These are phyloP conservation scores for Blennius ocellaris DNA, from an alignment of 2,113 vertebrate genomes.

Conservation along the genomic window DNA sequence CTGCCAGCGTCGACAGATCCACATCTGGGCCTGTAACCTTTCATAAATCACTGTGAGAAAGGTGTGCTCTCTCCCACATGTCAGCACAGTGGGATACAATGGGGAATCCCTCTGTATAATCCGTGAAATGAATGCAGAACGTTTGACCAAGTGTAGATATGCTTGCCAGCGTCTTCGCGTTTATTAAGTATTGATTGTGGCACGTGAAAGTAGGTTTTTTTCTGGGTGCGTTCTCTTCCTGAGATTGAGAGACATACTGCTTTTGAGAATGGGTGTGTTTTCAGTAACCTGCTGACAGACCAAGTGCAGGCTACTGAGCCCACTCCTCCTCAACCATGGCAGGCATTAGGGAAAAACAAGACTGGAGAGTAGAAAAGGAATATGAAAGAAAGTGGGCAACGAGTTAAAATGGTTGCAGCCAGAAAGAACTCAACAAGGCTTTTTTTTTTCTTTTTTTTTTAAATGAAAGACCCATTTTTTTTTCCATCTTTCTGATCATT, in stretches of 20 bases:
- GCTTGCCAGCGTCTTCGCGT: neutral
- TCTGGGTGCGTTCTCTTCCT: constrained; percentile 12
- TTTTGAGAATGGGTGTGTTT: constrained; percentile 29
- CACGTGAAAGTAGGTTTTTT: constrained; percentile 11
- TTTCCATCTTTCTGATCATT: too few species aligned
- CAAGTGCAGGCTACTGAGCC: constrained; percentile 51
- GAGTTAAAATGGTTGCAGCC: neutral
- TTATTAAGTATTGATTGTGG: constrained; percentile 18
- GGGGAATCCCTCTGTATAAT: constrained; percentile 64
- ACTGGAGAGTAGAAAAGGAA: neutral
- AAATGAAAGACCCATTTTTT: too few species aligned
- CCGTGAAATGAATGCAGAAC: constrained; percentile 55
- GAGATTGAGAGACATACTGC: constrained; percentile 12
- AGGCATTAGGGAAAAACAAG: neutral
- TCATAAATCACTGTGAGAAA: constrained; percentile 80
- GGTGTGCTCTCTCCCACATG: constrained; percentile 75
- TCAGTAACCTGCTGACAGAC: constrained; percentile 64
- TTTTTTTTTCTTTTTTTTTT: neutral
- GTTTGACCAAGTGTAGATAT: constrained; percentile 36
- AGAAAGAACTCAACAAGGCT: constrained; percentile 1
- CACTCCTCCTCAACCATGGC: constrained; percentile 16
- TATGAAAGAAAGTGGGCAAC: neutral
- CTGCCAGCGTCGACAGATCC: constrained; percentile 74
- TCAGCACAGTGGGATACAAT: constrained; percentile 61
- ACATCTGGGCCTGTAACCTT: constrained; percentile 79